Base-by-base conservation (phyloP, 2,888 invertebrate genomes). In the Marronus borbonicus region DNA sequence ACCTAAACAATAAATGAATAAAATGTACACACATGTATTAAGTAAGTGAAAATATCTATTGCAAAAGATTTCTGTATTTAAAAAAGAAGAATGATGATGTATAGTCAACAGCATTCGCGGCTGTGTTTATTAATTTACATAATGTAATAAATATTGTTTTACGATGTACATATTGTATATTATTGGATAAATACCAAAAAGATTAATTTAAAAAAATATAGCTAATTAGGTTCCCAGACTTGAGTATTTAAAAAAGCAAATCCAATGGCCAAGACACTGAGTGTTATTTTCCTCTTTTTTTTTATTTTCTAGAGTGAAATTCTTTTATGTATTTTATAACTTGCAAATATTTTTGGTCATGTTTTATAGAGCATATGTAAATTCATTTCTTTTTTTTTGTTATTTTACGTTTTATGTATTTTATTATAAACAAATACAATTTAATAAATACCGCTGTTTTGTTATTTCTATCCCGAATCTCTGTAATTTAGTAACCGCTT, bases 31-130 rank as follows among this genome's bases (percentile, higher is more conserved):
- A n/a, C 49, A 60, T 60, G 12, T 74, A 74, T 49, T 74, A 17
- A 20, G 44, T 74, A 74, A 74, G 72, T 74, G 72, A 79, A 76
- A 79, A 79, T 79, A 60, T 74, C 64, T 76, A 77, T 79, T 77
- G 70, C 68, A 77, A 79, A 76, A 79, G 83, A 82, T 83, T 84
- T 85, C 84, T 85, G 85, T 86, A 85, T 86, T 84, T 83, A 80
- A 77, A 75, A 62, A 64, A 24, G 55, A 44, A 44, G 44, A 44
- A 64, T 36, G 58, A 82, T 80, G 83, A 80, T 85, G 84, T 85
- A 86, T 86, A 86, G 86, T 86, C 84, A 84, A 86, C 87, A 87
- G 87, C 87, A 84, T 84, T 85, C 83, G 85, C 83, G 87, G 87
- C 87, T 87, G 87, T 87, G 87, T 86, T 85, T 80, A 83, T 76